Evolutionary conservation across 2,888 invertebrate species (phyloP), one percentile per base, ranked within the genome.

Genomic region (Hesperia comma): DNA sequence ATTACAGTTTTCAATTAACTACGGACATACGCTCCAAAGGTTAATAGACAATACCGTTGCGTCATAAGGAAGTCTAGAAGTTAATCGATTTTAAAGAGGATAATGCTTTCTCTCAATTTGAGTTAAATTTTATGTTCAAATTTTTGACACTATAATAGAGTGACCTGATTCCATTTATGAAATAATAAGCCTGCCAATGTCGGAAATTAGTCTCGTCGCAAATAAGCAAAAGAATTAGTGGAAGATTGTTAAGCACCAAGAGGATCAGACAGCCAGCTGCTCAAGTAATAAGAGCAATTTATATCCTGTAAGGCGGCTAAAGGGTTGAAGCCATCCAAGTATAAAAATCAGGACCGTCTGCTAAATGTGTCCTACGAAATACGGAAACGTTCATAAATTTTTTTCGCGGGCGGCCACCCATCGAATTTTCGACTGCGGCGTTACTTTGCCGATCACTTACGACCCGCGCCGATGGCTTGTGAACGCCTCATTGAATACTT

Each of bases 311-410:
- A 37, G 17, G 15, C 43, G 17, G 43, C 17, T 46, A 15, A 17
- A 46, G 43, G 43, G 43, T 46, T 46, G 17, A 17, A 46, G 15
- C 54, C 54, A 55, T 62, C 54, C 60, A 63, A 63, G 57, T 63
- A 57, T 67, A 54, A 57, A 41, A 46, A 69, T 67, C 15, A 17
- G 17, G 17, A 46, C 43, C 43, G 17, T 46, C 15, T 12, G 43
- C 43, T 46, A 17, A 17, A 46, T 10, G 12, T 12, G 37, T 37
- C 37, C 37, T 12, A 10, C 37, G 37, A 37, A 37, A 37, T 37
- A 37, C 43, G 43, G 43, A 46, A 46, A 46, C n/a, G 43, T 46
- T 46, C 17, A 46, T 46, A 46, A 46, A 46, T 15, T 15, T 46
- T 46, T 46, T 46, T 46, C 43, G 17, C 43, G 17, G 15, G 43